Evolutionary conservation across 23 tunicate genomes (phyloP).

Genomic region (Trididemnum nubilum): DNA sequence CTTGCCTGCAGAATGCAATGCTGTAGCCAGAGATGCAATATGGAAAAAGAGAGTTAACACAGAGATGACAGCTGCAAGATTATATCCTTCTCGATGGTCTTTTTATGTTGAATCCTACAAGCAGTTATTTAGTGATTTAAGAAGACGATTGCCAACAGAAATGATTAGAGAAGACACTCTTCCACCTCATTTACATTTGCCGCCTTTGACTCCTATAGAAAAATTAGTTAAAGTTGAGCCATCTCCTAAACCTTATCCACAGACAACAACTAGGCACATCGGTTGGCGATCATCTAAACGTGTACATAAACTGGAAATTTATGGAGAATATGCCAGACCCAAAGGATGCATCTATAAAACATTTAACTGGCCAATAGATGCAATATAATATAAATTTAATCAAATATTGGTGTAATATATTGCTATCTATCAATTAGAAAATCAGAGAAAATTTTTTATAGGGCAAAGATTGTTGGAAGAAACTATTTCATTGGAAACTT

Average conservation of each 20-base stretch:
- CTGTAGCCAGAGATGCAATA: slow-evolving; percentile 75
- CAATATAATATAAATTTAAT: slow-evolving; percentile 11
- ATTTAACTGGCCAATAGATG: slow-evolving; percentile 23
- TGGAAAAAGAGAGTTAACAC: slow-evolving; percentile 87
- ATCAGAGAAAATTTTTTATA: no score
- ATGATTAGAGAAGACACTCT: slow-evolving; percentile 39
- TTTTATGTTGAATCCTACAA: slow-evolving; percentile 69
- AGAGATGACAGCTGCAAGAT: slow-evolving; percentile 77
- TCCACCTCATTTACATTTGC: slow-evolving; percentile 57
- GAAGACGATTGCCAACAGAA: slow-evolving; percentile 28
- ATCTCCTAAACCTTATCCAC: slow-evolving; percentile 67
- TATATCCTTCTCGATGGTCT: slow-evolving; percentile 86
- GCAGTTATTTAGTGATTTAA: slow-evolving; percentile 37
- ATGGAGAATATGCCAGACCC: slow-evolving; percentile 79
- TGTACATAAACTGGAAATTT: slow-evolving; percentile 75
- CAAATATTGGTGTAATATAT: no score
- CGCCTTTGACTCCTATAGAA: slow-evolving; percentile 85
- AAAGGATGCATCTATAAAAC: slow-evolving; percentile 43
- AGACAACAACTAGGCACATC: slow-evolving; percentile 68
- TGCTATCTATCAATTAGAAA: no score
- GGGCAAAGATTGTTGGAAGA: no score
- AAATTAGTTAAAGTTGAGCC: slow-evolving; percentile 70
- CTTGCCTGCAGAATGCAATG: slow-evolving; percentile 68
- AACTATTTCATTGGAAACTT: no score
- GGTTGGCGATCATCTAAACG: slow-evolving; percentile 85